A percentile compares a stretch with the other conserved stretches of the same genome.
These are phyloP conservation scores for Caenorhabditis uteleia DNA, from an alignment of 2,888 invertebrate species.

Conservation along the genomic window DNA sequence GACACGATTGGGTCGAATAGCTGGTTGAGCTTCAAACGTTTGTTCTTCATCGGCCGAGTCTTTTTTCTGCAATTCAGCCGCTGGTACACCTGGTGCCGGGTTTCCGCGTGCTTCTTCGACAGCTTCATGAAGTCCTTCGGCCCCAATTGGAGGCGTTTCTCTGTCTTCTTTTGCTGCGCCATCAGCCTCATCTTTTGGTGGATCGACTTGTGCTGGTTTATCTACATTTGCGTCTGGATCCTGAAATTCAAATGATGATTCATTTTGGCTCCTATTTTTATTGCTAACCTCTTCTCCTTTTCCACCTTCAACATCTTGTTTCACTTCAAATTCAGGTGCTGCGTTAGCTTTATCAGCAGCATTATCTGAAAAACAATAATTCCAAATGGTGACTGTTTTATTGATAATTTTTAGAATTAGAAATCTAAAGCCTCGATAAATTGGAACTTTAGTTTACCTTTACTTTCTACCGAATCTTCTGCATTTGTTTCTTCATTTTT, in stretches of 20 bases:
- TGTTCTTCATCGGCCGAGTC: slow-evolving; percentile 35
- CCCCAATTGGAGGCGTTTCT: slow-evolving; percentile 29
- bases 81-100: slow-evolving; percentile 23
- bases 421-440: too few relatives aligned
- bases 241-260: not conserved
- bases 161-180: slow-evolving; percentile 41
- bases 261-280: too few relatives aligned
- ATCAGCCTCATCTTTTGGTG: slow-evolving; percentile 41
- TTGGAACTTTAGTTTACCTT: too few relatives aligned
- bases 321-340: slow-evolving; percentile 34
- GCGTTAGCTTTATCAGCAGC: slow-evolving; percentile 31
- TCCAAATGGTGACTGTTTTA: too few relatives aligned
- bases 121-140: slow-evolving; percentile 36
- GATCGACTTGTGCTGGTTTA: slow-evolving; percentile 32
- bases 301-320: slow-evolving; percentile 40
- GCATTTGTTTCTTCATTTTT: too few relatives aligned
- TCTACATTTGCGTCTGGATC: slow-evolving; percentile 41
- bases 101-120: slow-evolving; percentile 40
- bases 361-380: too few relatives aligned
- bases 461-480: too few relatives aligned
- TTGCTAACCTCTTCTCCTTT: slow-evolving; percentile 39
- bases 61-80: slow-evolving; percentile 21
- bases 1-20: slow-evolving; percentile 16
- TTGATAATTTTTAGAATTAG: too few relatives aligned
- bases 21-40: slow-evolving; percentile 22